Evolutionary conservation across 2,888 invertebrate genomes (phyloP).

Genomic region (Atethmia centrago): DNA sequence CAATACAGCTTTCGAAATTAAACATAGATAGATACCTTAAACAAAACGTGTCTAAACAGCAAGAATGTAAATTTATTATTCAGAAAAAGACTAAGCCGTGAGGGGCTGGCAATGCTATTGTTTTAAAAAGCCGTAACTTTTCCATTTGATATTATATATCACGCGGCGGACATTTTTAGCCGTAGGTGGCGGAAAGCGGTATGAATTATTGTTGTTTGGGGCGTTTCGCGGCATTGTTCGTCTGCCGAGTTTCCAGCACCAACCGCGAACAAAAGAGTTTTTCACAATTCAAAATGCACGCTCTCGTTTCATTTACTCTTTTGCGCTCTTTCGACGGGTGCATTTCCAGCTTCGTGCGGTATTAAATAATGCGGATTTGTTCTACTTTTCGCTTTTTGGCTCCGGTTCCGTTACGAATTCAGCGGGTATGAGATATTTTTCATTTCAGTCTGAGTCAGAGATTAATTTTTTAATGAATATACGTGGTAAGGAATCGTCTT

Average conservation of each 20-base stretch:
- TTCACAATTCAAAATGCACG: slow-evolving; percentile 89
- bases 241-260: slow-evolving; percentile 83
- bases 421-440: slow-evolving; percentile 69
- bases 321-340: slow-evolving; percentile 87
- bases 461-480: slow-evolving; percentile 56
- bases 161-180: slow-evolving; percentile 90
- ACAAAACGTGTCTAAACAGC: slow-evolving; percentile 66
- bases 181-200: slow-evolving; percentile 90
- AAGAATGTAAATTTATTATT: slow-evolving; percentile 77
- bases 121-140: slow-evolving; percentile 89
- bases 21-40: slow-evolving; percentile 59
- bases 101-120: slow-evolving; percentile 83
- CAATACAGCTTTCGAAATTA: slow-evolving; percentile 25
- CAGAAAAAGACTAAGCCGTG: slow-evolving; percentile 78
- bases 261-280: slow-evolving; percentile 88
- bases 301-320: slow-evolving; percentile 90
- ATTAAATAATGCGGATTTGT: slow-evolving; percentile 88
- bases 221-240: slow-evolving; percentile 88
- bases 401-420: slow-evolving; percentile 73
- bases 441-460: slow-evolving; percentile 63
- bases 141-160: slow-evolving; percentile 89
- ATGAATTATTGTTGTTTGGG: slow-evolving; percentile 91
- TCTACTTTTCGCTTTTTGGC: slow-evolving; percentile 82
- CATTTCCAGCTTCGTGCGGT: slow-evolving; percentile 87
- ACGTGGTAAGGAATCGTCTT: slow-evolving; percentile 20